phyloP scores from a whole-genome alignment of 2,797 vertebrate genomes.

The Loriculus beryllinus region DNA sequence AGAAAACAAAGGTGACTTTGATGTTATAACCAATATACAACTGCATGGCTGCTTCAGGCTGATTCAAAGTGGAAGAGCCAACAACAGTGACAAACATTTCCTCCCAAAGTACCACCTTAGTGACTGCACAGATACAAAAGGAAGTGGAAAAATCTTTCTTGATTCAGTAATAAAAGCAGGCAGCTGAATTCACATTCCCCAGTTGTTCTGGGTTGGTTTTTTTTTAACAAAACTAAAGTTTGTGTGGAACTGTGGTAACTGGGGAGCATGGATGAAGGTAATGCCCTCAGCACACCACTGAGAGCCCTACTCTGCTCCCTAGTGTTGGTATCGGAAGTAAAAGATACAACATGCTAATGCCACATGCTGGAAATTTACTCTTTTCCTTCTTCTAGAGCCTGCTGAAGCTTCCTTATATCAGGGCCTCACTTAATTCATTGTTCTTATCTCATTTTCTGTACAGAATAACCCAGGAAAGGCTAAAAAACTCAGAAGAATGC shows the following conservation, averaged over 20 bases:
- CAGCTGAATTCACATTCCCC: neutral
- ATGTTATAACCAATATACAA: neutral
- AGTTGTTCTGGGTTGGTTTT: neutral
- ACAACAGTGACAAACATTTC: neutral
- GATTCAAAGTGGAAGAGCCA: neutral
- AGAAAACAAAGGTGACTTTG: neutral
- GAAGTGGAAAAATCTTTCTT: neutral
- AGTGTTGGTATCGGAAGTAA: neutral
- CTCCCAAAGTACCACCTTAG: neutral
- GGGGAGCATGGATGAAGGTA: neutral
- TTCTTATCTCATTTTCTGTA: neutral
- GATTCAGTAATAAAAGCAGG: neutral
- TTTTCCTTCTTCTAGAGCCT: neutral
- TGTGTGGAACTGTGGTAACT: neutral
- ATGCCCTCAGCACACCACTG: neutral
- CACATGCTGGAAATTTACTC: neutral
- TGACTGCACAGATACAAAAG: neutral
- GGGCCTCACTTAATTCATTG: neutral
- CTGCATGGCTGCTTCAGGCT: neutral
- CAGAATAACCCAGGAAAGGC: neutral
- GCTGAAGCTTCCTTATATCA: neutral
- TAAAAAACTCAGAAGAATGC: neutral
- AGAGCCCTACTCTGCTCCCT: constrained; percentile 40
- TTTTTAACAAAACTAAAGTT: neutral
- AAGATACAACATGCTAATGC: neutral